A percentile compares a stretch with the other conserved stretches of the same genome.
Evolutionary conservation across 2,797 vertebrate species (phyloP).

Genomic region (Gymnocypris eckloni): DNA sequence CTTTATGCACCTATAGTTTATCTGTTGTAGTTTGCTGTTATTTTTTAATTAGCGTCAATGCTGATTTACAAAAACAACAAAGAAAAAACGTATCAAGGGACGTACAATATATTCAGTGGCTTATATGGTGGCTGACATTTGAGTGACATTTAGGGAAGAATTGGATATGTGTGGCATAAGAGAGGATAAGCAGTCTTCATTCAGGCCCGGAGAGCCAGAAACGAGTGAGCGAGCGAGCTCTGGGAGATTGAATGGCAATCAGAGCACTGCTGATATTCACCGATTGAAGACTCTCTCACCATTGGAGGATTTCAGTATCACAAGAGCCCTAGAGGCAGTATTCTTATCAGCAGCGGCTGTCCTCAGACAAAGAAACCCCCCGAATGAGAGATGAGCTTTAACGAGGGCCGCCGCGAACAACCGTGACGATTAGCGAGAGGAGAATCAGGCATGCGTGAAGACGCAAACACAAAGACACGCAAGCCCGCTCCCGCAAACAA

Average conservation of each 20-base stretch:
- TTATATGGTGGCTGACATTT: constrained; percentile 82
- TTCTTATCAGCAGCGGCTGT: constrained; percentile 80
- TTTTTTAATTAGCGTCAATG: background rate
- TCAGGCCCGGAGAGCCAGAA: constrained; percentile 72
- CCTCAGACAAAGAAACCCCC: constrained; percentile 80
- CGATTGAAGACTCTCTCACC: constrained; percentile 82
- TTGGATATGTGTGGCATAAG: constrained; percentile 71
- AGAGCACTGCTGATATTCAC: constrained; percentile 82
- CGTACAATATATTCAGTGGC: constrained; percentile 66
- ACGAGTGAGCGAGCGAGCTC: constrained; percentile 74
- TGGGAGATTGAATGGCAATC: constrained; percentile 83
- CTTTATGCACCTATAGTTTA: background rate
- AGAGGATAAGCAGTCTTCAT: constrained; percentile 71
- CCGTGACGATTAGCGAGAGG: constrained; percentile 79
- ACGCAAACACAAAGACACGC: constrained; percentile 41
- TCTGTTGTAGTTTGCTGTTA: background rate
- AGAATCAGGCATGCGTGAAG: constrained; percentile 67
- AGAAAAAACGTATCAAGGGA: constrained; percentile 52
- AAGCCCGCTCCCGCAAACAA: constrained; percentile 16
- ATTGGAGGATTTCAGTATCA: constrained; percentile 85
- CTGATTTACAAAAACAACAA: constrained; percentile 23
- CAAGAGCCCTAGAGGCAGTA: constrained; percentile 82
- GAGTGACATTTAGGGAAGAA: constrained; percentile 82
- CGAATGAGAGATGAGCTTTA: constrained; percentile 82
- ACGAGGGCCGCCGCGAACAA: constrained; percentile 77